Evolutionary conservation across 1,140 invertebrate species (phyloP).

Genomic region (roundworm (Caenorhabditis elegans)): WBcel235 BX284604.4:17198001-17198500

Average conservation of each 20-base stretch:
- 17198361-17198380: background rate
- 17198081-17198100: background rate
- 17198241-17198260: background rate
- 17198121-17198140: background rate
- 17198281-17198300: too few relatives aligned
- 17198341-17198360: too few relatives aligned
- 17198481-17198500: conserved; percentile 11
- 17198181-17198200: background rate
- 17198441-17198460: background rate
- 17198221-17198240: background rate
- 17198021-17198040: background rate
- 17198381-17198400: background rate
- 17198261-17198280: too few relatives aligned
- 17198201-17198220: conserved; percentile 20
- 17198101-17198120: background rate
- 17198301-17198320: too few relatives aligned
- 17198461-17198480: background rate
- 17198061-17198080: too few relatives aligned
- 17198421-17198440: background rate
- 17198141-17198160: background rate
- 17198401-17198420: background rate
- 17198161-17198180: background rate
- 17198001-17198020: background rate
- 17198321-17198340: too few relatives aligned
- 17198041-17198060: background rate